Base-by-base conservation (phyloP, 2,888 invertebrate species). In the Taenaris catops region DNA sequence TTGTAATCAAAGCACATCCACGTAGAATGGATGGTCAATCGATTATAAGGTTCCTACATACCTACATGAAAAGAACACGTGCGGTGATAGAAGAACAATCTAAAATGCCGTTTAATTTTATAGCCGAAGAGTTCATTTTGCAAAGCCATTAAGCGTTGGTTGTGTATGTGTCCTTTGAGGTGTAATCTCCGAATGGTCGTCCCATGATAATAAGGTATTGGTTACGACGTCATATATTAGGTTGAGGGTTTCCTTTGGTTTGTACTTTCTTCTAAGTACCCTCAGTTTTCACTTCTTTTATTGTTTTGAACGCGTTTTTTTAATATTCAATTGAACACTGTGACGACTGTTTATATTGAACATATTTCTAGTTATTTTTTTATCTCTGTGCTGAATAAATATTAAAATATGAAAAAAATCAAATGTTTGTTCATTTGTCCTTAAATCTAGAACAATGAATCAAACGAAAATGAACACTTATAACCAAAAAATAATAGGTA, bases 1-100 rank as follows among this genome's bases (percentile, higher is more conserved):
- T 71, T 60, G 61, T 63, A 75, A 81, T 81, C 70, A 83, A 74
- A 73, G 79, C 68, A 69, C 61, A 69, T 76, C 65, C 72, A 68
- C 51, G 62, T 62, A 60, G 62, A 63, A 68, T 69, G 71, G 67
- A 63, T 69, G 73, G 73, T 69, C 79, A 78, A 79, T 76, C 74
- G 71, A 74, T 76, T 73, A 68, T 67, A 71, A 67, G 60, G 61
- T 55, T 51, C 53, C 53, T 53, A 48, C 49, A 53, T 60, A 58
- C 51, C 45, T 55, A 60, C 51, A 51, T 51, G 25, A 53, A 51
- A 46, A 35, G 51, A 43, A 44, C 51, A 53, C 53, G 51, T 55
- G 53, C 39, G 29, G 8, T 38, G 25, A 25, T 19, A 29, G 11
- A 10, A 18, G 21, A 8, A 16, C 17, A 6, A 32, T 45, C 29